Conservation (phyloP, 2,888 invertebrate species). For the Acanthosepion esculentum region DNA sequence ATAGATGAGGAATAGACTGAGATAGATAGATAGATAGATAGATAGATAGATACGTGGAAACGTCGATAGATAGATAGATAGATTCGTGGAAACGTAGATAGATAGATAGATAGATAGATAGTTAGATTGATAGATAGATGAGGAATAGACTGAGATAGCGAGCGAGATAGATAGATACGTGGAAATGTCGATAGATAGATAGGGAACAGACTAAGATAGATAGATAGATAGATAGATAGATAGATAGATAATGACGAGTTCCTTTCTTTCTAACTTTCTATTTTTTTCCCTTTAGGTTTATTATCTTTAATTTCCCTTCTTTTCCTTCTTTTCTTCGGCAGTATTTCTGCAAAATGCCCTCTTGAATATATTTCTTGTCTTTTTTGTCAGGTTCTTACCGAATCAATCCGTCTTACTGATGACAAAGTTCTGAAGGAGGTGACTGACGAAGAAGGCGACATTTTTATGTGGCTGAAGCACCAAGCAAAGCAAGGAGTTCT, state of each 20-base stretch:
- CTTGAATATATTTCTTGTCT: not conserved
- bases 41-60: too few relatives aligned
- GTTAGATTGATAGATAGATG: not conserved
- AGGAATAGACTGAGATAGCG: too few relatives aligned
- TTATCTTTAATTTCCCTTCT: not conserved
- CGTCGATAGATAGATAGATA: too few relatives aligned
- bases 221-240: not conserved
- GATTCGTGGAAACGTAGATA: too few relatives aligned
- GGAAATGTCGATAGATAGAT: too few relatives aligned
- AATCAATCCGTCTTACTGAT: constrained; percentile 71
- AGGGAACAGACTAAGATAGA: too few relatives aligned
- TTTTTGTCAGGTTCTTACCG: constrained; percentile 68
- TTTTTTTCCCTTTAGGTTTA: not conserved
- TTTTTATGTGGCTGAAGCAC: constrained; percentile 73
- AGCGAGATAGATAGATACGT: too few relatives aligned
- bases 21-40: too few relatives aligned
- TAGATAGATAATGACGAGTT: not conserved
- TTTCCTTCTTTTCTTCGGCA: not conserved
- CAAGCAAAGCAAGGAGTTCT: constrained; percentile 72
- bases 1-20: too few relatives aligned
- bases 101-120: not conserved
- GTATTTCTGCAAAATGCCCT: not conserved
- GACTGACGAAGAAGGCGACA: constrained; percentile 73
- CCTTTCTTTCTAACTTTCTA: not conserved
- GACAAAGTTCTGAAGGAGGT: constrained; percentile 65